Conservation (phyloP, 2,888 invertebrate species). For the Tolmerus cingulatus region DNA sequence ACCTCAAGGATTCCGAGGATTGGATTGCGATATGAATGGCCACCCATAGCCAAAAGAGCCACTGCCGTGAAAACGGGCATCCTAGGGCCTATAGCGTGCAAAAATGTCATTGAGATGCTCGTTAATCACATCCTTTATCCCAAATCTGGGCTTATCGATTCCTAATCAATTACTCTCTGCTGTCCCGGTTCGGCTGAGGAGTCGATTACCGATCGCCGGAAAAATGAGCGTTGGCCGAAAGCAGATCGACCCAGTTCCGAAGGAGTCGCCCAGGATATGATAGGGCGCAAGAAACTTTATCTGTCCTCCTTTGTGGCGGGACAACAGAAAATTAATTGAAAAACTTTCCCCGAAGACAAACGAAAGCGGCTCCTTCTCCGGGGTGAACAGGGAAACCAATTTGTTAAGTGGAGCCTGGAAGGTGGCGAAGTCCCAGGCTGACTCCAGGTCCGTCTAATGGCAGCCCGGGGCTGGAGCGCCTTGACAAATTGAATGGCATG, state of each 20-base stretch:
- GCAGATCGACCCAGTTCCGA: conserved; percentile 9
- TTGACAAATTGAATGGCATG: conserved; percentile 17
- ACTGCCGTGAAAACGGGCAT: neutral
- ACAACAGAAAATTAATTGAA: conserved; percentile 33
- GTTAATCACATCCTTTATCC: conserved; percentile 29
- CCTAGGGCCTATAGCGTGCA: neutral
- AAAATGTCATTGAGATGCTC: conserved; percentile 18
- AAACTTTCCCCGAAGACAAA: conserved; percentile 22
- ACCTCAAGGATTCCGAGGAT: neutral
- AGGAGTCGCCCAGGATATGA: neutral
- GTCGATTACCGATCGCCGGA: neutral
- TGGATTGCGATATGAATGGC: neutral
- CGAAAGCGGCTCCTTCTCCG: neutral
- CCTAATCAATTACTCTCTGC: conserved; percentile 8
- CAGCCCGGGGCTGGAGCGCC: neutral
- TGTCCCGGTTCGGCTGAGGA: neutral
- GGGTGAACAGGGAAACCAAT: conserved; percentile 21
- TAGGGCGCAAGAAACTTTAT: conserved; percentile 18
- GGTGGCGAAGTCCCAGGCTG: neutral
- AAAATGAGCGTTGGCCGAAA: neutral
- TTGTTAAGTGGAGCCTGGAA: conserved; percentile 19
- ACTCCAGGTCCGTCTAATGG: neutral
- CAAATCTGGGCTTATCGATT: conserved; percentile 14
- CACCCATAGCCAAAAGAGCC: neutral
- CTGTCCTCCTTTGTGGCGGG: conserved; percentile 34